A percentile compares a stretch with the other conserved stretches of the same genome.
phyloP scores from a whole-genome alignment of 2,888 invertebrate species.

The Scaptomyza flava region DNA sequence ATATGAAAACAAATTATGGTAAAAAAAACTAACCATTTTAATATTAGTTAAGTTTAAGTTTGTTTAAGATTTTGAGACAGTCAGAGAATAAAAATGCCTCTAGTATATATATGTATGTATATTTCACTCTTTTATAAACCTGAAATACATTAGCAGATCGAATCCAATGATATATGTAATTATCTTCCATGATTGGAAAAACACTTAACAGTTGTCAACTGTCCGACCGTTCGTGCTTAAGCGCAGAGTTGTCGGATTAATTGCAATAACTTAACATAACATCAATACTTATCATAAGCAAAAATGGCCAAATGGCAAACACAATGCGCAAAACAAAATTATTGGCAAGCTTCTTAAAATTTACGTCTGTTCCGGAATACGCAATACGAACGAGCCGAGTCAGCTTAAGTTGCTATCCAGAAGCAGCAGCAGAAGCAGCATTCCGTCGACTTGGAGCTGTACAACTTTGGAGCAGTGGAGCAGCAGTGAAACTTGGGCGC shows the following conservation, averaged over 20 bases:
- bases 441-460: conserved; percentile 12
- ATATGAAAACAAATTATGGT: no score
- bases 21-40: no score
- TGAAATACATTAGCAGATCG: no score
- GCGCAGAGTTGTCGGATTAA: conserved; percentile 63
- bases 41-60: no score
- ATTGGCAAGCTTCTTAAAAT: conserved; percentile 61
- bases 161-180: conserved; percentile 15
- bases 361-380: conserved; percentile 21
- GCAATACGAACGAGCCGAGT: conserved; percentile 3
- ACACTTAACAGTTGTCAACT: conserved; percentile 16
- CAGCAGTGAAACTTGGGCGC: conserved; percentile 43
- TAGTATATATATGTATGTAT: no score
- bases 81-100: no score
- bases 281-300: conserved; percentile 41
- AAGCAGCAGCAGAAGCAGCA: conserved; percentile 9
- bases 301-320: conserved; percentile 13
- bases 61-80: no score
- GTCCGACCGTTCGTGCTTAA: conserved; percentile 50
- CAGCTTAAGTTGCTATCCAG: conserved; percentile 57
- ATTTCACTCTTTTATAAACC: no score
- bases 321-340: conserved; percentile 51
- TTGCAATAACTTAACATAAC: conserved; percentile 42
- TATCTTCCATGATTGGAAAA: not conserved
- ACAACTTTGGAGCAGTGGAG: conserved; percentile 24